Conservation (phyloP, 2,113 vertebrate genomes). For the Otus sunia region DNA sequence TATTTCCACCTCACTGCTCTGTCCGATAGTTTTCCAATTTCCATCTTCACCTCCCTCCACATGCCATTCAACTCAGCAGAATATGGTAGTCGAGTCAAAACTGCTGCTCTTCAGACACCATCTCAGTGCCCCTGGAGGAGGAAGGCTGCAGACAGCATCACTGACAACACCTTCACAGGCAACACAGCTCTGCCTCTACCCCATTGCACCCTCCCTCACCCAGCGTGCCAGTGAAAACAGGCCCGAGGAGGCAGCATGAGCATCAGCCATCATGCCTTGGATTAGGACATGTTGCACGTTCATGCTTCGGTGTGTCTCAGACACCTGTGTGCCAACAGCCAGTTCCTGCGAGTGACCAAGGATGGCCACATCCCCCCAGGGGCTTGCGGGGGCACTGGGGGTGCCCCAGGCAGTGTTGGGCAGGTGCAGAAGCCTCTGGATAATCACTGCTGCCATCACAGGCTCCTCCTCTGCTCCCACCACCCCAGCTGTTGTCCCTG, state of each 20-base stretch:
- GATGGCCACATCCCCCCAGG: fast-evolving
- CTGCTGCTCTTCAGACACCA: background rate
- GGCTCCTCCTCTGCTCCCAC: background rate
- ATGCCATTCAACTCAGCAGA: background rate
- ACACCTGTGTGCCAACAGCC: too few relatives aligned
- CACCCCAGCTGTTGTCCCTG: background rate
- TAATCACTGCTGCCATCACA: background rate
- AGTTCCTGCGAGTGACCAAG: fast-evolving
- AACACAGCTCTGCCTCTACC: background rate
- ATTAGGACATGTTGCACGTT: fast-evolving
- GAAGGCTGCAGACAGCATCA: background rate
- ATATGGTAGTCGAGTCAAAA: background rate
- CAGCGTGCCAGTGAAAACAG: background rate
- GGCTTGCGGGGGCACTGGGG: too few relatives aligned
- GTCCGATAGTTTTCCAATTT: background rate
- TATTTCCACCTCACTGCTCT: background rate
- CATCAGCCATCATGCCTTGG: fast-evolving
- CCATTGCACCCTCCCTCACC: background rate
- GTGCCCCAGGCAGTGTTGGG: fast-evolving
- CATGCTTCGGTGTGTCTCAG: background rate
- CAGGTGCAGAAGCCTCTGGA: background rate
- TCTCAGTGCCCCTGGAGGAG: background rate
- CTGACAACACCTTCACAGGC: background rate
- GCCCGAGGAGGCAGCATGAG: background rate
- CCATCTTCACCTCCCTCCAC: background rate